A percentile compares a stretch with the other conserved stretches of the same genome.
phyloP scores from a whole-genome alignment of 2,797 vertebrate genomes.

The Australoheros facetus region DNA sequence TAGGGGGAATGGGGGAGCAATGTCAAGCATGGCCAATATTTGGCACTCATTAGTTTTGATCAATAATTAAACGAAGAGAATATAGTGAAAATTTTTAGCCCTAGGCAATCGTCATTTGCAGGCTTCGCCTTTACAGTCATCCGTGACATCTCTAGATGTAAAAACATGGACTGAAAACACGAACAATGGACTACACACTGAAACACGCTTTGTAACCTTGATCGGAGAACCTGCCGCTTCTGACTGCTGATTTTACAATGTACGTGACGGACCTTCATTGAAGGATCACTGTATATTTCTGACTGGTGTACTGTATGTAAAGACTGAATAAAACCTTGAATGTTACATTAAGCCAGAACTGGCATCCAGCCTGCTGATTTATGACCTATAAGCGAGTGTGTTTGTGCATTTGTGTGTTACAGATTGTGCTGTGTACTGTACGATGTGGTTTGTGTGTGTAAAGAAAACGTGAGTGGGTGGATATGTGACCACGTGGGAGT shows the following conservation, averaged over 20 bases:
- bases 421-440: conserved; percentile 1
- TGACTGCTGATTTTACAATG: conserved; percentile 69
- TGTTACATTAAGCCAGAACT: conserved; percentile 72
- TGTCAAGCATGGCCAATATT: conserved; percentile 70
- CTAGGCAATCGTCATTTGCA: conserved; percentile 34
- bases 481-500: conserved; percentile 24
- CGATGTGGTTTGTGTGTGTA: background rate
- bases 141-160: conserved; percentile 60
- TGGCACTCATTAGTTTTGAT: conserved; percentile 47
- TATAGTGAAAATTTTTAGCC: conserved; percentile 9
- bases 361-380: conserved; percentile 54
- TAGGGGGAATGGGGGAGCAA: conserved; percentile 37
- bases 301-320: conserved; percentile 85
- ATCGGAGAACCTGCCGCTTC: conserved; percentile 64
- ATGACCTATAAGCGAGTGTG: conserved; percentile 24
- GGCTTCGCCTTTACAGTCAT: conserved; percentile 54
- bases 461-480: conserved; percentile 40
- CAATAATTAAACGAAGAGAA: conserved; percentile 36
- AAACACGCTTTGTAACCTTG: conserved; percentile 61
- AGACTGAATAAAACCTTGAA: conserved; percentile 85
- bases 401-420: background rate
- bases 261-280: conserved; percentile 71
- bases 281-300: conserved; percentile 82
- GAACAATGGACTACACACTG: conserved; percentile 35
- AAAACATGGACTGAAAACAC: conserved; percentile 58